phyloP scores from a whole-genome alignment of 2,888 invertebrate genomes.

The Melipona bicolor region DNA sequence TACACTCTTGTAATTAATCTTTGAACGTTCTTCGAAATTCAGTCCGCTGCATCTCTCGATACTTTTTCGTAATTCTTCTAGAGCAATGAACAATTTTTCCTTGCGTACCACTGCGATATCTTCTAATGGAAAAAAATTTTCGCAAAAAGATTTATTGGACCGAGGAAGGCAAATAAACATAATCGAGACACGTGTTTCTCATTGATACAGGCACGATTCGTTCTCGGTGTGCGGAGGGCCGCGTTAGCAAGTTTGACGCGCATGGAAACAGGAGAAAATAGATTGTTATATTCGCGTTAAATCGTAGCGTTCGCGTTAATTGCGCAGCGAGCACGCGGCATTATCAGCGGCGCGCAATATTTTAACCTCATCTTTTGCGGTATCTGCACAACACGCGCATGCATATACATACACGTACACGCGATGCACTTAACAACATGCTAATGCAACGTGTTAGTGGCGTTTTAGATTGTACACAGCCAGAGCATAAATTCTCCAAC shows the following conservation, averaged over 20 bases:
- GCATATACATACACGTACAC: neutral
- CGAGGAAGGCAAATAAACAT: neutral
- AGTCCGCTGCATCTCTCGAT: too few relatives aligned
- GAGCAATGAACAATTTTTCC: too few relatives aligned
- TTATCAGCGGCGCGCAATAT: conserved; percentile 19
- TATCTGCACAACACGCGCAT: neutral
- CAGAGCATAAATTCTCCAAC: conserved; percentile 21
- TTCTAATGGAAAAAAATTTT: too few relatives aligned
- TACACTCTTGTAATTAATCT: too few relatives aligned
- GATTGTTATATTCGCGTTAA: conserved; percentile 14
- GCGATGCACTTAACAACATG: conserved; percentile 25
- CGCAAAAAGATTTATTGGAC: too few relatives aligned
- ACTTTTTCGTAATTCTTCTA: too few relatives aligned
- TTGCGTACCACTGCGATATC: too few relatives aligned
- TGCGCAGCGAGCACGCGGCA: conserved; percentile 18
- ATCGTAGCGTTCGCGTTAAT: conserved; percentile 19
- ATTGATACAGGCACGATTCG: neutral
- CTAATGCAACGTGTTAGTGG: conserved; percentile 29
- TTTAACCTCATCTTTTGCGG: conserved; percentile 28
- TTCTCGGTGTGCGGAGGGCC: neutral
- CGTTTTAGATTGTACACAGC: conserved; percentile 28
- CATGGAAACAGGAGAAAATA: conserved; percentile 3
- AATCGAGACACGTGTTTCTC: neutral
- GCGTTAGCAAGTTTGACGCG: neutral
- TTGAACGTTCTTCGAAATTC: too few relatives aligned